Evolutionary conservation across 2,888 invertebrate genomes (phyloP).

Genomic region (Lissonota sp.): DNA sequence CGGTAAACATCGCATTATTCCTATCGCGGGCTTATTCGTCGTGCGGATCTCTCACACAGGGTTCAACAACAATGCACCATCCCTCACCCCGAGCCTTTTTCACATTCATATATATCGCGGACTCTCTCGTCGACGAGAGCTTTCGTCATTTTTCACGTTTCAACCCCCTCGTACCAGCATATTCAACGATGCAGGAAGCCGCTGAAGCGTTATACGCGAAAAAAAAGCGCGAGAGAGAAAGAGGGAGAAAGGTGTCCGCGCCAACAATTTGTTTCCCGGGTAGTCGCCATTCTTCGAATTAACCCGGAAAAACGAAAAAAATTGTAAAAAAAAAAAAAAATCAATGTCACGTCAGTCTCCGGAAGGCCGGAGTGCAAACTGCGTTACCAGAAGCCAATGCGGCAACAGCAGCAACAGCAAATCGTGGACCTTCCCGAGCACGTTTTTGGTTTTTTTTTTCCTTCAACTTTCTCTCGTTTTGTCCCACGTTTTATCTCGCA

Average conservation of each 20-base stretch:
- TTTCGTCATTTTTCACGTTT: slow-evolving; percentile 75
- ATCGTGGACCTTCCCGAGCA: no score
- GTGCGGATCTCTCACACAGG: slow-evolving; percentile 5
- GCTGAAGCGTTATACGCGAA: slow-evolving; percentile 39
- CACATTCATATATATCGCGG: slow-evolving; percentile 34
- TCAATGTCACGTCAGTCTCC: not conserved
- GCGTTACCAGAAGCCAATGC: no score
- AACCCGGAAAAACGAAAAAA: no score
- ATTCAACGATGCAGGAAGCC: slow-evolving; percentile 63
- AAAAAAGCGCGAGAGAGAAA: not conserved
- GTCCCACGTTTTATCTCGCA: no score
- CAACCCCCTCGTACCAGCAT: slow-evolving; percentile 62
- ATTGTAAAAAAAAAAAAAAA: slow-evolving; percentile 20
- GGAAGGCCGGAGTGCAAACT: no score
- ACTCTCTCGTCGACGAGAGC: slow-evolving; percentile 64
- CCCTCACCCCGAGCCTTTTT: slow-evolving; percentile 65
- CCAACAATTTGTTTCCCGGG: not conserved
- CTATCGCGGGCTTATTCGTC: slow-evolving; percentile 51
- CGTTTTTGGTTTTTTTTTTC: no score
- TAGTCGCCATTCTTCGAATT: no score
- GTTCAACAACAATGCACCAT: slow-evolving; percentile 74
- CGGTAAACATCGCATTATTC: slow-evolving; percentile 76
- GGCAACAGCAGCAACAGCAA: no score
- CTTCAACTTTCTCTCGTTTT: no score
- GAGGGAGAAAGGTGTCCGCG: not conserved